Evolutionary conservation across 2,113 vertebrate species (phyloP).

Genomic region (Stomatorhinus ivindoensis): DNA sequence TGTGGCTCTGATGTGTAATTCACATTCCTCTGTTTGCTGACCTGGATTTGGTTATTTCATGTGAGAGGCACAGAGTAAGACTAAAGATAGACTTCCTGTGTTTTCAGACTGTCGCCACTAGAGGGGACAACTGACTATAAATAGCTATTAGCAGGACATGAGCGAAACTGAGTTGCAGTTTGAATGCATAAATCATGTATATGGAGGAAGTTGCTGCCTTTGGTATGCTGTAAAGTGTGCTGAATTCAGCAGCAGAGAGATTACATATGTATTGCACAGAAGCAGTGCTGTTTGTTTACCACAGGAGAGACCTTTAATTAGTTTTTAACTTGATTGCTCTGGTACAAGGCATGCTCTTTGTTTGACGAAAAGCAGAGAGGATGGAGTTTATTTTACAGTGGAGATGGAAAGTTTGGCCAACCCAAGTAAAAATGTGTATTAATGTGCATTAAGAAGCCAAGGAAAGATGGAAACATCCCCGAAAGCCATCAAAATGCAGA

Average conservation of each 20-base stretch:
- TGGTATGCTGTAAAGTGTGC: neutral
- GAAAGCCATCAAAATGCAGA: no score
- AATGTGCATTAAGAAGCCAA: no score
- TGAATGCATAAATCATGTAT: neutral
- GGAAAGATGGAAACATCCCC: no score
- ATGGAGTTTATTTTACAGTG: neutral
- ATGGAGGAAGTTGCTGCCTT: neutral
- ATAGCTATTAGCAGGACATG: neutral
- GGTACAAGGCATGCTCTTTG: neutral
- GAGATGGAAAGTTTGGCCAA: no score
- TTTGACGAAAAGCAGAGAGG: neutral
- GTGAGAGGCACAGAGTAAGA: slow-evolving; percentile 2
- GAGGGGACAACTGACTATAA: neutral
- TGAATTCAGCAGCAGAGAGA: neutral
- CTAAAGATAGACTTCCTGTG: neutral
- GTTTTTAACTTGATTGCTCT: neutral
- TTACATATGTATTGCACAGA: neutral
- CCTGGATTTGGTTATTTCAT: neutral
- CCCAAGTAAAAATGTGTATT: no score
- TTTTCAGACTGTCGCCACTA: neutral
- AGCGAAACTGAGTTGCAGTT: neutral
- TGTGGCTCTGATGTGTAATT: neutral
- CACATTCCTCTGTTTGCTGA: neutral
- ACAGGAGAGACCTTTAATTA: neutral
- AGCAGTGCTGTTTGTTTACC: neutral